phyloP scores from a whole-genome alignment of 1,140 invertebrate species.

The Eufriesea mexicana region DNA sequence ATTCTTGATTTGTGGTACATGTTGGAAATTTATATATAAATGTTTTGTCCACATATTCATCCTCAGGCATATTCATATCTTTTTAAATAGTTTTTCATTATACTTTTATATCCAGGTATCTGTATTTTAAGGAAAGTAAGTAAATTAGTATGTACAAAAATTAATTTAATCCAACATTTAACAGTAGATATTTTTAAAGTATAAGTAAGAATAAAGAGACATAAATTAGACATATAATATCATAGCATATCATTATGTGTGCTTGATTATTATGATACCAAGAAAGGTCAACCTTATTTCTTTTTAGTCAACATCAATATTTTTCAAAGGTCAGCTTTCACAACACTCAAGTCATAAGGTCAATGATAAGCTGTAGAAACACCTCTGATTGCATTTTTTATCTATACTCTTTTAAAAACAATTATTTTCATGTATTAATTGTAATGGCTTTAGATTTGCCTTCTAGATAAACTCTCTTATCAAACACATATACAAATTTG shows the following conservation, averaged over 20 bases:
- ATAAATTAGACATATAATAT: constrained; percentile 4
- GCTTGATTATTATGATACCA: constrained; percentile 31
- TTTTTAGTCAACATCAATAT: constrained; percentile 36
- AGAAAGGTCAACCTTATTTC: constrained; percentile 22
- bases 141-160: not conserved
- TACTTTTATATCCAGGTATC: not conserved
- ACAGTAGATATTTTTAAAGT: not conserved
- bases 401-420: constrained; percentile 52
- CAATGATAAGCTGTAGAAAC: constrained; percentile 56
- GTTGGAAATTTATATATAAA: constrained; percentile 85
- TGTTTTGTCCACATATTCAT: constrained; percentile 79
- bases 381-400: constrained; percentile 48
- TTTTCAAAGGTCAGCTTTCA: constrained; percentile 57
- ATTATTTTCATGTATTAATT: constrained; percentile 50
- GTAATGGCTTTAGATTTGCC: constrained; percentile 51
- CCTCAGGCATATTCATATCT: constrained; percentile 74
- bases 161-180: not conserved
- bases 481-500: not conserved
- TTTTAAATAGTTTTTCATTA: constrained; percentile 28
- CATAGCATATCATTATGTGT: constrained; percentile 13
- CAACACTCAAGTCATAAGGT: constrained; percentile 49
- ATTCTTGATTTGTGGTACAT: constrained; percentile 84
- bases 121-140: not conserved
- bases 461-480: constrained; percentile 20
- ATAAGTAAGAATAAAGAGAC: not conserved